Evolutionary conservation across 35 echinoderm and acorn worm genomes (phyloP).

Genomic region (Antedon bifida): DNA sequence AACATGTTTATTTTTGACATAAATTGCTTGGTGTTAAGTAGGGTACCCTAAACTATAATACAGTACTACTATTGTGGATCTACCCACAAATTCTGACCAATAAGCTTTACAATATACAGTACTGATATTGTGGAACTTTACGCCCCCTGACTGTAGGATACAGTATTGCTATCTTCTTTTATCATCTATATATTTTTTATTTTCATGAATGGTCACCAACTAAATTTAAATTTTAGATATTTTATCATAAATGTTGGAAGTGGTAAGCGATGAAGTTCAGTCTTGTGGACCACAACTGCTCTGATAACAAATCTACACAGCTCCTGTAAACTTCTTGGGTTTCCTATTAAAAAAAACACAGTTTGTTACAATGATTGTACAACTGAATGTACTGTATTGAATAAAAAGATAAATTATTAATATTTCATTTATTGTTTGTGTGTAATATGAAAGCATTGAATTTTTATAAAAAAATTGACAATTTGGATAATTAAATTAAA

Average conservation of each 20-base stretch:
- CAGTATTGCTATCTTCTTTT: too few species aligned
- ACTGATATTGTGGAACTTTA: too few species aligned
- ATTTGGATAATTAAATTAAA: neutral
- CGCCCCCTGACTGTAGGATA: too few species aligned
- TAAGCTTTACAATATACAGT: too few species aligned
- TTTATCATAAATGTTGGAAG: neutral
- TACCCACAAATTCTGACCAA: too few species aligned
- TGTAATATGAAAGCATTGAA: neutral
- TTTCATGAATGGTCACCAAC: too few species aligned
- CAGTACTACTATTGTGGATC: too few species aligned
- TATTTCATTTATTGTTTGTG: neutral
- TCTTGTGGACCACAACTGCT: neutral
- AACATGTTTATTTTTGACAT: too few species aligned
- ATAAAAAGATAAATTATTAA: neutral
- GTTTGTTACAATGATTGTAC: too few species aligned
- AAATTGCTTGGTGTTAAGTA: too few species aligned
- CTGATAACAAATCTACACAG: constrained; percentile 32
- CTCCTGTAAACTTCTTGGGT: constrained; percentile 46
- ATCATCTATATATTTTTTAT: too few species aligned
- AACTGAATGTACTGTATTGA: neutral
- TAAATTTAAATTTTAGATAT: neutral
- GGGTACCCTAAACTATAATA: too few species aligned
- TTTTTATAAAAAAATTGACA: neutral
- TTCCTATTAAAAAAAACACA: constrained; percentile 19
- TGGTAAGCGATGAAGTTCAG: neutral